phyloP scores from a whole-genome alignment of 2,888 invertebrate species.

The Polyommatus iphigenia region DNA sequence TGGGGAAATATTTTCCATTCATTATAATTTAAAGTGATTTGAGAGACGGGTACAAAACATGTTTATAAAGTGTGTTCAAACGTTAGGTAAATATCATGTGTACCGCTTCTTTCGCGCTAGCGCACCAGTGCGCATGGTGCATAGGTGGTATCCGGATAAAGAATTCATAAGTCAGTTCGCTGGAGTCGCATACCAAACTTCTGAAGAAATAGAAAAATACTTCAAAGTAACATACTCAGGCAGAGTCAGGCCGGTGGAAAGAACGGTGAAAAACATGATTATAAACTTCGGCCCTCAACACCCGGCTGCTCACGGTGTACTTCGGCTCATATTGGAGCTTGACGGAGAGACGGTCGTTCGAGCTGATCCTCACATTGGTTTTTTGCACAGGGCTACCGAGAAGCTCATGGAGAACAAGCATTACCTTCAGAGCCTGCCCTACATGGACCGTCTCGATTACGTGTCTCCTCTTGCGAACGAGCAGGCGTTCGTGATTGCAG shows the following conservation, averaged over 20 bases:
- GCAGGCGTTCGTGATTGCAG: constrained; percentile 87
- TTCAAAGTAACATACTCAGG: constrained; percentile 60
- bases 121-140: constrained; percentile 45
- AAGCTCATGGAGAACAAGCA: constrained; percentile 95
- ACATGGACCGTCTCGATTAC: constrained; percentile 93
- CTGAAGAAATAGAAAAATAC: constrained; percentile 63
- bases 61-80: neutral
- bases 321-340: constrained; percentile 88
- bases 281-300: constrained; percentile 95
- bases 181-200: constrained; percentile 80
- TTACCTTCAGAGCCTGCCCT: constrained; percentile 90
- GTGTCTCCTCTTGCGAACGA: constrained; percentile 92
- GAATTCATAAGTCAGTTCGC: constrained; percentile 79
- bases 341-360: constrained; percentile 90
- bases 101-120: constrained; percentile 48
- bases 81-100: constrained; percentile 32
- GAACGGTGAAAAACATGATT: constrained; percentile 82
- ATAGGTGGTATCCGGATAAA: constrained; percentile 84
- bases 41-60: neutral
- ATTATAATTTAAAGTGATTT: neutral
- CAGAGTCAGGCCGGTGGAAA: constrained; percentile 72
- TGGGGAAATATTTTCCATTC: neutral
- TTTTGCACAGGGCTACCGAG: constrained; percentile 93
- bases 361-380: constrained; percentile 92
- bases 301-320: constrained; percentile 94